phyloP scores from a whole-genome alignment of 2,888 invertebrate genomes.

The Euspilapteryx auroguttella region DNA sequence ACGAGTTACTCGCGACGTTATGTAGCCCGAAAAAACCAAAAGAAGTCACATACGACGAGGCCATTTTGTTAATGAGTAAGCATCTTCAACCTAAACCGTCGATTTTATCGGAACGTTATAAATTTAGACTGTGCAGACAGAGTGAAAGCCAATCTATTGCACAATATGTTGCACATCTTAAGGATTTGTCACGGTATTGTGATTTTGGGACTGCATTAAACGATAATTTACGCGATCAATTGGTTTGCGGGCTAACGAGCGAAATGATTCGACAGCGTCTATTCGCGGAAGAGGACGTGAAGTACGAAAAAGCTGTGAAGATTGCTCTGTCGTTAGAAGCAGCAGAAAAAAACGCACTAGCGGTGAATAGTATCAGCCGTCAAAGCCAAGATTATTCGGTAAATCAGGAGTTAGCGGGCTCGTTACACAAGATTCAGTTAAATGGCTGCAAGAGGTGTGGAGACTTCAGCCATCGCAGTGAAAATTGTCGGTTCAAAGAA shows the following conservation, averaged over 20 bases:
- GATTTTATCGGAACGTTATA: conserved; percentile 5
- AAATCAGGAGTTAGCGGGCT: too few relatives aligned
- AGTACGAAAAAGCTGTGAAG: neutral
- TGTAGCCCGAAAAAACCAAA: conserved; percentile 6
- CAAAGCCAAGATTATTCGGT: too few relatives aligned
- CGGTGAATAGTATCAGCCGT: neutral
- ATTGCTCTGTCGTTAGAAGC: neutral
- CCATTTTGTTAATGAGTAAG: neutral
- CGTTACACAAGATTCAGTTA: too few relatives aligned
- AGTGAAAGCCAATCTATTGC: conserved; percentile 1
- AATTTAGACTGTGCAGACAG: conserved; percentile 6
- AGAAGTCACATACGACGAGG: neutral
- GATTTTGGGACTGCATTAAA: conserved; percentile 5
- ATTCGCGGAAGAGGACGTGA: conserved; percentile 9
- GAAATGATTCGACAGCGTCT: conserved; percentile 9
- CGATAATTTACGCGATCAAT: conserved; percentile 12
- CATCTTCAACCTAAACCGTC: conserved; percentile 4
- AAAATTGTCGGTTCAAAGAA: neutral
- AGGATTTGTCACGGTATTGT: conserved; percentile 3
- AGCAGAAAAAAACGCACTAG: neutral
- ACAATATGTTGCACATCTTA: conserved; percentile 4
- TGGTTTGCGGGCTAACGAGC: conserved; percentile 9
- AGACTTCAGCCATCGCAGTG: too few relatives aligned
- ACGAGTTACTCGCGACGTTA: conserved; percentile 1
- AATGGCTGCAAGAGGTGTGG: too few relatives aligned